These are phyloP conservation scores for Dendrocopos noguchii DNA, from an alignment of 2,113 vertebrate species.

Conservation along the genomic window DNA sequence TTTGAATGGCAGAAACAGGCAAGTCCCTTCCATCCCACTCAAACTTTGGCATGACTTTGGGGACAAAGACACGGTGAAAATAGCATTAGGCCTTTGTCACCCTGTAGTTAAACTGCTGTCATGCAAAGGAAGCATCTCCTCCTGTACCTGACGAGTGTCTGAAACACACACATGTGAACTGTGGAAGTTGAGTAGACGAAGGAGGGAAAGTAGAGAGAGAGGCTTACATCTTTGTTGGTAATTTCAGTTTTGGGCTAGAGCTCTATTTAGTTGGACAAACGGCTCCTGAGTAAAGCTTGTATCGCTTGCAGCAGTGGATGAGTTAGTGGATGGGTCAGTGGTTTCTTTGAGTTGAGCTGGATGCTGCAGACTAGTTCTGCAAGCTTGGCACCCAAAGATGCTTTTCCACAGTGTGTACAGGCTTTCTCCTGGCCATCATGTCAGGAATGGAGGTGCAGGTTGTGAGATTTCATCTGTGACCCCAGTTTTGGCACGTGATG, in stretches of 20 bases:
- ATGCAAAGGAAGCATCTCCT: not conserved
- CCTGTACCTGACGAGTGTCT: not conserved
- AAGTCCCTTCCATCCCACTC: not conserved
- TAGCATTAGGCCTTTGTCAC: not conserved
- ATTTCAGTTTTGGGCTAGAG: not conserved
- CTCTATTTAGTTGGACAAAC: not conserved
- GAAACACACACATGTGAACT: fast-evolving
- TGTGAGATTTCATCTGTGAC: not conserved
- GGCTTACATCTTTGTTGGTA: not conserved
- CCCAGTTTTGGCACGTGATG: not conserved
- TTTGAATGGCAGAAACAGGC: not conserved
- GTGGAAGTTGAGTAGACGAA: not conserved
- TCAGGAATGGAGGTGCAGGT: not conserved
- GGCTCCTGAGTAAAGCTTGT: not conserved
- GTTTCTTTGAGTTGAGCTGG: constrained; percentile 16
- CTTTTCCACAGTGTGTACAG: not conserved
- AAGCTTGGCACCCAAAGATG: not conserved
- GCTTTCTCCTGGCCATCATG: not conserved
- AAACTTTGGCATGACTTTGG: not conserved
- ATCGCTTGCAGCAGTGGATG: not conserved
- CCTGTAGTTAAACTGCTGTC: not conserved
- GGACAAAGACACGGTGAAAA: not conserved
- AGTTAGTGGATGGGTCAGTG: constrained; percentile 11
- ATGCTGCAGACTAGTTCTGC: not conserved
- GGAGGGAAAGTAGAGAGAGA: not conserved